These are phyloP conservation scores for Cnemophilus loriae DNA, from an alignment of 2,113 vertebrate genomes.

Conservation along the genomic window DNA sequence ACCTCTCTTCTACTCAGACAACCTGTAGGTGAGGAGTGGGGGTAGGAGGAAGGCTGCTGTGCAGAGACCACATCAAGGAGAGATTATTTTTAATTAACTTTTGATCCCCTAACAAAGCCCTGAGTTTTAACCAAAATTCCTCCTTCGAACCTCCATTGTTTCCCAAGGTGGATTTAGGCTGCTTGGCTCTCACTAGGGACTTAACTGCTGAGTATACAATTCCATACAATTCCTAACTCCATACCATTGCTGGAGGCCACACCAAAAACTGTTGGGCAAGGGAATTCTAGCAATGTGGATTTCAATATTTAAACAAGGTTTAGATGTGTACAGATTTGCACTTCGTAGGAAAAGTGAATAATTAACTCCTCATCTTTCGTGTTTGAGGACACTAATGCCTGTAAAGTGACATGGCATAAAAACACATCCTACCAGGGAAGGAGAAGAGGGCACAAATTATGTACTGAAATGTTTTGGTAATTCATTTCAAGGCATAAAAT, in stretches of 20 bases:
- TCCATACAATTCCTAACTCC: neutral
- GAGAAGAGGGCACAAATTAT: neutral
- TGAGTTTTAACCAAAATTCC: neutral
- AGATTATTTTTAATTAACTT: constrained; percentile 35
- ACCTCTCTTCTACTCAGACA: neutral
- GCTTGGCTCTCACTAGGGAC: neutral
- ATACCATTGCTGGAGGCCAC: neutral
- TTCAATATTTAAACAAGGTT: constrained; percentile 42
- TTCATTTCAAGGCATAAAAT: neutral
- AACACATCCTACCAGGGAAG: neutral
- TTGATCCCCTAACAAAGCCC: constrained; percentile 28
- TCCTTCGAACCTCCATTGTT: neutral
- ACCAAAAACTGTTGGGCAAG: neutral
- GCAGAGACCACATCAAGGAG: neutral
- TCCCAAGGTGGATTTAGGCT: neutral
- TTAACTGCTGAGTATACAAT: constrained; percentile 11
- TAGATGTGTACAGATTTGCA: neutral
- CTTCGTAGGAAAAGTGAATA: constrained; percentile 3
- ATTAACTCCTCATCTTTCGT: constrained; percentile 16
- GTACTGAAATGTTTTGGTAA: neutral
- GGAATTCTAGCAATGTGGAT: neutral
- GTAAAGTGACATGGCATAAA: neutral
- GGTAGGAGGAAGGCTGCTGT: neutral
- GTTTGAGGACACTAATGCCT: neutral
- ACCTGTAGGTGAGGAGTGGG: neutral